A percentile compares a stretch with the other conserved stretches of the same genome.
phyloP scores from a whole-genome alignment of 2,888 invertebrate species.

The Chirona hameri region DNA sequence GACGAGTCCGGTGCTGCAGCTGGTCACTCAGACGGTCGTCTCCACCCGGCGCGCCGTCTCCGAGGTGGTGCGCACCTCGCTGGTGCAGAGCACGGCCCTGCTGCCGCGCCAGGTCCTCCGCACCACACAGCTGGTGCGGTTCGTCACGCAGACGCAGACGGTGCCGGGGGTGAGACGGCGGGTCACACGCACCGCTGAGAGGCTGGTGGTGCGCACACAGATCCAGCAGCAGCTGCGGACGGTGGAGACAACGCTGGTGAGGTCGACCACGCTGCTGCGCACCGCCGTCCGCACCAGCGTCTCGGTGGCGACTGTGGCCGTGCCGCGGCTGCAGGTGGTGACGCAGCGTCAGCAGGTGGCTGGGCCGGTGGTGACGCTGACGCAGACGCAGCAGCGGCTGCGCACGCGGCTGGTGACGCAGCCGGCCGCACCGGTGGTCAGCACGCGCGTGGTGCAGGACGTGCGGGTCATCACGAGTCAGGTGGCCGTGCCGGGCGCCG shows the following conservation, averaged over 20 bases:
- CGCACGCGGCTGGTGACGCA: background rate
- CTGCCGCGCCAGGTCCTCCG: background rate
- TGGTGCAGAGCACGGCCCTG: background rate
- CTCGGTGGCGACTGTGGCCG: background rate
- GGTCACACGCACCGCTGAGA: background rate
- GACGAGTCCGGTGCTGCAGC: slow-evolving; percentile 27
- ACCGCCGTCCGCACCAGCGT: background rate
- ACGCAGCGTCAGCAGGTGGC: background rate
- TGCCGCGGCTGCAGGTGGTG: slow-evolving; percentile 14
- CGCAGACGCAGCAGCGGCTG: background rate
- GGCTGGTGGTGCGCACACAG: background rate
- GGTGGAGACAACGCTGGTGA: slow-evolving; percentile 3
- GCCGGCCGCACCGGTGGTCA: background rate
- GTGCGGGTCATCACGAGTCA: background rate
- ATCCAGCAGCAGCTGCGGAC: slow-evolving; percentile 4
- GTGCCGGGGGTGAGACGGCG: background rate
- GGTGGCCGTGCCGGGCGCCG: slow-evolving; percentile 1
- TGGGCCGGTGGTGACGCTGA: background rate
- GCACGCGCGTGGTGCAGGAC: background rate
- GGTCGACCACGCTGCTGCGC: background rate
- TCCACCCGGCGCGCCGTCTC: slow-evolving; percentile 34
- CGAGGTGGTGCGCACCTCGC: slow-evolving; percentile 33
- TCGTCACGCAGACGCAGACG: background rate
- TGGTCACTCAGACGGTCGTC: slow-evolving; percentile 35
- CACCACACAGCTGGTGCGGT: background rate